Percentiles rank a stretch among this genome's conserved stretches.
phyloP scores from a whole-genome alignment of 1,140 invertebrate species.

The Cydia strobilella region DNA sequence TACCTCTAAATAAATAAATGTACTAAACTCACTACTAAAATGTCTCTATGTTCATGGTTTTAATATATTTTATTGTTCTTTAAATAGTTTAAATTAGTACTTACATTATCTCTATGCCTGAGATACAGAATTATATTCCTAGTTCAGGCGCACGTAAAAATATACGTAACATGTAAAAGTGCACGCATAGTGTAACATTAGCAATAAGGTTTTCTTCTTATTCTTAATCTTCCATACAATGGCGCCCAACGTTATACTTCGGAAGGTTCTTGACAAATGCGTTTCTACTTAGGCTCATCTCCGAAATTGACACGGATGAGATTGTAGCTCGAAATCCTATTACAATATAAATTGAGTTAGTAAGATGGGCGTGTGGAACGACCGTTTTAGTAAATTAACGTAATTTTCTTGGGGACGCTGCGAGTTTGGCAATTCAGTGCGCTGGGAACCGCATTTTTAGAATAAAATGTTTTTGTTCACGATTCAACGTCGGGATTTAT shows the following conservation, averaged over 20 bases:
- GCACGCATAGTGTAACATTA: too few species aligned
- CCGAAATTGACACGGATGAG: neutral
- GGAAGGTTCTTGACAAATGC: conserved; percentile 1
- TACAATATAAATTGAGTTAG: conserved; percentile 29
- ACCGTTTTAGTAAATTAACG: conserved; percentile 28
- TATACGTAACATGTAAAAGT: too few species aligned
- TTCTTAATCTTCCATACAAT: neutral
- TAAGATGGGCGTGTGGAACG: conserved; percentile 9
- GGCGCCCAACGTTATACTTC: neutral
- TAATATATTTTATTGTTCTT: too few species aligned
- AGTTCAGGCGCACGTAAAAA: too few species aligned
- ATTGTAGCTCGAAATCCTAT: conserved; percentile 14
- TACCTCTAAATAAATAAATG: too few species aligned
- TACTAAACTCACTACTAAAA: too few species aligned
- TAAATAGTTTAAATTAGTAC: too few species aligned
- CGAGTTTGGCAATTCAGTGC: neutral
- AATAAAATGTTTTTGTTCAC: neutral
- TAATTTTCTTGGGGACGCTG: conserved; percentile 17
- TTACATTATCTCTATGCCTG: too few species aligned
- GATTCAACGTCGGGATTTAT: neutral
- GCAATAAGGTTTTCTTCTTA: too few species aligned
- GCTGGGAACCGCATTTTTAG: neutral
- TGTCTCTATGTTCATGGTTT: too few species aligned
- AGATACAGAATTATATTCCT: too few species aligned
- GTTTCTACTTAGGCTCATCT: neutral